Evolutionary conservation across 2,113 vertebrate genomes (phyloP).

Genomic region (Mionectes macconnelli): DNA sequence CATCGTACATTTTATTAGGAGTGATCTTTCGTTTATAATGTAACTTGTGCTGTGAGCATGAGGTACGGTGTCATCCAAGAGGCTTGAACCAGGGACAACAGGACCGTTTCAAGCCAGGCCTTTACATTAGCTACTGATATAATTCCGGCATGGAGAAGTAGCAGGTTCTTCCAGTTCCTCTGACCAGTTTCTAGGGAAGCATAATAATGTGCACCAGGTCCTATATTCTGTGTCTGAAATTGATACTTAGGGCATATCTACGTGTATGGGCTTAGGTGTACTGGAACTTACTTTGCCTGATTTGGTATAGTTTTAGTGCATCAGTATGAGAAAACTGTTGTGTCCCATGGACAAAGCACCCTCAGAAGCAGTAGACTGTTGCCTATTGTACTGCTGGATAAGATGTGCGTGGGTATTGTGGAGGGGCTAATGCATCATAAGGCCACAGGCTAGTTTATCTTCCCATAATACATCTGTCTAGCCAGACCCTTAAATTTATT

Average conservation of each 20-base stretch:
- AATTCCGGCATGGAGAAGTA: not conserved
- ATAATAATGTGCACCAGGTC: no score
- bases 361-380: not conserved
- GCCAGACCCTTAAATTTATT: conserved; percentile 32
- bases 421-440: not conserved
- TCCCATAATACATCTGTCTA: not conserved
- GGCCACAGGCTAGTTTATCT: not conserved
- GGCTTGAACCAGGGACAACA: not conserved
- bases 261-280: rapidly evolving
- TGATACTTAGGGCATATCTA: not conserved
- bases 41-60: rapidly evolving
- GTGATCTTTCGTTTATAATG: not conserved
- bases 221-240: not conserved
- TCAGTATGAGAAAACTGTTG: not conserved
- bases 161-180: not conserved
- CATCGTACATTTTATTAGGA: not conserved
- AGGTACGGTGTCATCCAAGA: not conserved
- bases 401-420: not conserved
- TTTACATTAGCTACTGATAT: not conserved
- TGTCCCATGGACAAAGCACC: not conserved
- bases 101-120: no score
- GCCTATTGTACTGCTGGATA: not conserved
- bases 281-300: not conserved
- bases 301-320: not conserved
- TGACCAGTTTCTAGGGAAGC: not conserved